Conservation (phyloP, 2,113 vertebrate species). For the Hippocampus guttulatus region DNA sequence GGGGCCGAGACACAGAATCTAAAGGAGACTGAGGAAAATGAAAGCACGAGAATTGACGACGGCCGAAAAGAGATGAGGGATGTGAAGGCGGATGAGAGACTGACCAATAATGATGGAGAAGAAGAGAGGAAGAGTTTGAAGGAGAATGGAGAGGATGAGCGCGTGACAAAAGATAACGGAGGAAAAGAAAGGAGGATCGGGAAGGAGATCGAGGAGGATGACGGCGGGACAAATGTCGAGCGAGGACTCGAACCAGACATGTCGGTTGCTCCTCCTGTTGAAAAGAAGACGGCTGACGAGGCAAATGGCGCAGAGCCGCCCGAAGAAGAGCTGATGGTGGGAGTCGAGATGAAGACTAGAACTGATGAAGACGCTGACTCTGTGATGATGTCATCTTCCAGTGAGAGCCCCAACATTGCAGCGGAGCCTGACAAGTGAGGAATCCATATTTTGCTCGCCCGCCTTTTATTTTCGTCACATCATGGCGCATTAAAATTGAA, state of each 20-base stretch:
- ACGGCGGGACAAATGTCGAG: background rate
- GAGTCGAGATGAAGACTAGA: background rate
- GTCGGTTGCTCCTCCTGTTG: no score
- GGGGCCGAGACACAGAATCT: no score
- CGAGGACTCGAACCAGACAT: background rate
- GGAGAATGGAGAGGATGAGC: background rate
- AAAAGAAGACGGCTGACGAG: background rate
- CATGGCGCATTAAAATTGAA: background rate
- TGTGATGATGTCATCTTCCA: slow-evolving; percentile 50
- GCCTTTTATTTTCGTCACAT: background rate
- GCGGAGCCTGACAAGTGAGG: slow-evolving; percentile 82
- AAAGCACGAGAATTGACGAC: background rate
- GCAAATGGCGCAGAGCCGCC: background rate
- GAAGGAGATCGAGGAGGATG: slow-evolving; percentile 2
- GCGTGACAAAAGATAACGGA: background rate
- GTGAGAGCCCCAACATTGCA: slow-evolving; percentile 64
- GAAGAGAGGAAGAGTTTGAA: background rate
- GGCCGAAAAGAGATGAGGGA: background rate
- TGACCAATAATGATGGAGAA: background rate
- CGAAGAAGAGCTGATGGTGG: background rate
- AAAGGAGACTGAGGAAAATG: background rate
- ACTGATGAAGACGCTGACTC: background rate
- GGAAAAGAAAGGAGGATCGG: background rate
- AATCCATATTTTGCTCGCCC: background rate
- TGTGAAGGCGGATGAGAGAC: background rate